Conservation (phyloP, 2,888 invertebrate species). For the Eupithecia inturbata region DNA sequence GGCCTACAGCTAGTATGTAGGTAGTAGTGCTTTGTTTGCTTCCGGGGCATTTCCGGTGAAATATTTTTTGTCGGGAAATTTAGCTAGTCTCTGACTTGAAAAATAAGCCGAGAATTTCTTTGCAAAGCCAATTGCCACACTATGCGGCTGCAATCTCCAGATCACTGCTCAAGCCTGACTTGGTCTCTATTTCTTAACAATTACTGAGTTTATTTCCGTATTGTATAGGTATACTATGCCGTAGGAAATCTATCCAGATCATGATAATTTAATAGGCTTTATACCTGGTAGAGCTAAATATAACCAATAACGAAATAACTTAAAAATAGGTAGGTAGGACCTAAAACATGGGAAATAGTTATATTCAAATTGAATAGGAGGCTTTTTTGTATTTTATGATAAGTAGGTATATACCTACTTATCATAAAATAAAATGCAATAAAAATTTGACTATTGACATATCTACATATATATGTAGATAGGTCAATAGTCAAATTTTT, state of each 20-base stretch:
- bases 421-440: no score
- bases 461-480: no score
- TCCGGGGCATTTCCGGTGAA: background rate
- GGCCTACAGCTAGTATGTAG: background rate
- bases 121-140: constrained; percentile 32
- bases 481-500: no score
- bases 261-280: background rate
- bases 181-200: constrained; percentile 51
- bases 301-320: no score
- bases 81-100: background rate
- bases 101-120: constrained; percentile 26
- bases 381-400: no score
- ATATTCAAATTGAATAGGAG: no score
- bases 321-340: no score
- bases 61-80: background rate
- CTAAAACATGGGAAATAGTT: no score
- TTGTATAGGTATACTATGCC: constrained; percentile 9
- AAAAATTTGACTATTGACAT: no score
- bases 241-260: background rate
- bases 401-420: no score
- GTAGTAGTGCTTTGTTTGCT: background rate
- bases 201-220: constrained; percentile 30
- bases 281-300: background rate
- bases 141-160: constrained; percentile 41
- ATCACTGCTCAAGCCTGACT: constrained; percentile 51